Base-by-base conservation (phyloP, 2,888 invertebrate genomes). In the Drosophila ezoana region DNA sequence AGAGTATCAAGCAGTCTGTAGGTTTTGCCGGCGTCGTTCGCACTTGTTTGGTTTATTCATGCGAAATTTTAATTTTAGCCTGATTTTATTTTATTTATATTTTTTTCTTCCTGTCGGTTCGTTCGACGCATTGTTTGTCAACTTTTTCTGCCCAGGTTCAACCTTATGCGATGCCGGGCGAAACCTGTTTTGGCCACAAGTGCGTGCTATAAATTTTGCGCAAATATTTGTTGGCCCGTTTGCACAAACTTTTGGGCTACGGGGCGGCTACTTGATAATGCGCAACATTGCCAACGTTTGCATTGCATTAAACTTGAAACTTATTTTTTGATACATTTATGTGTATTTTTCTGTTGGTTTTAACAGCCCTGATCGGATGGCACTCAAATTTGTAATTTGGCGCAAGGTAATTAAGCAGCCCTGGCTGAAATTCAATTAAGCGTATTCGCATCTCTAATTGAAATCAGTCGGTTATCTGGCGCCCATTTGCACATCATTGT, bases 401-500 rank as follows among this genome's bases (percentile, higher is more conserved):
- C 71, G 70, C 61, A 70, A 71, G 84, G 84, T 86, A 83, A 84
- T 84, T 89, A 84, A 83, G 81, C 67, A 51, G 79, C 62, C 60
- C 32, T 20, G 43, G 37, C 56, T 16, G 62, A 83, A 81, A 83
- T 84, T 89, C 87, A 89, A 84, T 84, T 84, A 84, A 77, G 78
- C 72, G 81, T 47, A 58, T 61, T 60, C 58, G 66, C 69, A 83
- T 83, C 83, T 89, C 56, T 89, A 84, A 84, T 87, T 84, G 71
- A 84, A 84, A 84, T 84, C 83, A 77, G 83, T 61, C 57, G 58
- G 49, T 63, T 69, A 70, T 73, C 72, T 69, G 60, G 62, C 83
- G 65, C 73, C 84, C 72, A 83, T 84, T 84, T 70, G 62, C 89
- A 88, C 84, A 89, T 83, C 83, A 87, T 89, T 80, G 77, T 71